Evolutionary conservation across 2,888 invertebrate species (phyloP), one percentile per base, ranked within the genome.

Genomic region (Mechanitis messenoides): DNA sequence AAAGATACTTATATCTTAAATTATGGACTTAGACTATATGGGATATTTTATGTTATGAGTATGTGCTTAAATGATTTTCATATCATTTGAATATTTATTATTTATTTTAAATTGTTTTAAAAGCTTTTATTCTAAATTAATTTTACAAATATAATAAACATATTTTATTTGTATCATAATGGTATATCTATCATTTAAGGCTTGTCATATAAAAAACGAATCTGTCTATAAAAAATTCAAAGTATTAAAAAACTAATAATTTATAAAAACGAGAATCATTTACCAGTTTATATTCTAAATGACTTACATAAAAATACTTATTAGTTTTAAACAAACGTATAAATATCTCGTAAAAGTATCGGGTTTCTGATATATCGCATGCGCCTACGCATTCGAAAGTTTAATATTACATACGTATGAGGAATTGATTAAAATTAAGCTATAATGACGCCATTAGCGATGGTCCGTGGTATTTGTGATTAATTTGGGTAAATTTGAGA

Each of bases 371-470:
- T 60, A 45, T 56, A 59, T 57, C n/a, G 54, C 28, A 50, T 55
- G 46, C 20, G 56, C 65, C 65, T 59, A 66, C 65, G 65, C 63
- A 63, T 66, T 66, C 58, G 65, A 66, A 66, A 66, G 65, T 58
- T 60, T 59, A 59, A 58, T 55, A 55, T 56, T 59, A 54, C 45
- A 56, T 57, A 45, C 55, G 7, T 58, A 59, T 56, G 58, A 65
- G 58, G 58, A 35, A 54, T 62, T 65, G 60, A 63, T 66, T 66
- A 61, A 46, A 57, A 62, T 62, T 62, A 61, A 45, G 20, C 53
- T 61, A 42, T 61, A 61, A 63, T 66, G 65, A 66, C 60, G 59
- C 61, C 59, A 63, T 66, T 57, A 61, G 50, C 54, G 47, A 47
- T 57, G 55, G 50, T 56, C 55, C 53, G 57, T 45, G 35, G 28